Percentiles rank a stretch among this genome's conserved stretches.
Evolutionary conservation across 2,888 invertebrate species (phyloP).

Genomic region (Oithona nana): DNA sequence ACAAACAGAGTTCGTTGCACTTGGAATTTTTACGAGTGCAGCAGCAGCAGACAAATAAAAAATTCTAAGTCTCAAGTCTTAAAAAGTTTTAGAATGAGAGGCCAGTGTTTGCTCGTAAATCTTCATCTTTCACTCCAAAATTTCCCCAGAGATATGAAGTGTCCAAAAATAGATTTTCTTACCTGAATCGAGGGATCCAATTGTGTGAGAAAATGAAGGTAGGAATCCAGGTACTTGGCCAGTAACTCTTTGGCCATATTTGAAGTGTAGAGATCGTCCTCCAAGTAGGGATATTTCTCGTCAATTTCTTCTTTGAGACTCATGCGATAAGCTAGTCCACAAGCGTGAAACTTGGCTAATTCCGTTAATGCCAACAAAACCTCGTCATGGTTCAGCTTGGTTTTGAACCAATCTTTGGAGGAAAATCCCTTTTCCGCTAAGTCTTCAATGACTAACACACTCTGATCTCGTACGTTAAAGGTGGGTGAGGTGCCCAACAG

Average conservation of each 20-base stretch:
- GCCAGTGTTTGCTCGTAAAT: too few relatives aligned
- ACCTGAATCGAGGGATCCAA: neutral
- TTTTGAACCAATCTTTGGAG: conserved; percentile 9
- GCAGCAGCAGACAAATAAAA: too few relatives aligned
- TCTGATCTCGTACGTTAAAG: neutral
- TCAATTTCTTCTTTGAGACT: conserved; percentile 11
- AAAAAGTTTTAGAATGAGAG: too few relatives aligned
- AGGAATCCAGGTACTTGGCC: conserved; percentile 16
- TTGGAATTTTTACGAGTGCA: too few relatives aligned
- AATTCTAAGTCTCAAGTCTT: too few relatives aligned
- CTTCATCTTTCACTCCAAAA: too few relatives aligned
- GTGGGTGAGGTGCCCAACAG: neutral
- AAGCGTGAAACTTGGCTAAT: conserved; percentile 15
- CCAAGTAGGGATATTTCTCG: conserved; percentile 14
- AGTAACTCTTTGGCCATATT: conserved; percentile 14
- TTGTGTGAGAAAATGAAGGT: conserved; percentile 8
- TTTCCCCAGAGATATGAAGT: too few relatives aligned
- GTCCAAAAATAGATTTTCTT: too few relatives aligned
- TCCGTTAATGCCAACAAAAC: conserved; percentile 6
- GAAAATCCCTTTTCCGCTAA: conserved; percentile 4
- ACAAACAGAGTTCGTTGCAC: too few relatives aligned
- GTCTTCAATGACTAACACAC: conserved; percentile 12
- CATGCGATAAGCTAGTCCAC: conserved; percentile 12
- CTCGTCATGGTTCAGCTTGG: conserved; percentile 10
- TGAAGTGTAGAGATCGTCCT: conserved; percentile 16